phyloP scores from a whole-genome alignment of 2,113 vertebrate genomes.

The Prunella himalayana region DNA sequence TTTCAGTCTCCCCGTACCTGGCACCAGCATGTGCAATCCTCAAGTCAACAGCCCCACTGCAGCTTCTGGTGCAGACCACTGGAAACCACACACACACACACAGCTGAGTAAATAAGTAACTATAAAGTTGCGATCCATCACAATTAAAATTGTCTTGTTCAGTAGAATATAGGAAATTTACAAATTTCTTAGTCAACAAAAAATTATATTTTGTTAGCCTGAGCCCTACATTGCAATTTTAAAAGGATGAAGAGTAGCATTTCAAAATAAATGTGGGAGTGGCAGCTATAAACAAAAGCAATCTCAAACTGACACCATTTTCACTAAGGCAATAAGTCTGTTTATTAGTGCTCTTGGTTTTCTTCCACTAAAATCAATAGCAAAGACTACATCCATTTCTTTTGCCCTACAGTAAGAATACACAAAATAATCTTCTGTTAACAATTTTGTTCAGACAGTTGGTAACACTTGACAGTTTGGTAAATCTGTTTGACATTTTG shows the following conservation, averaged over 20 bases:
- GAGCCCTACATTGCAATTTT: not conserved
- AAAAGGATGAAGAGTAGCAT: not conserved
- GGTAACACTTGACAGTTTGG: not conserved
- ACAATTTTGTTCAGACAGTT: not conserved
- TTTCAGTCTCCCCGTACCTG: not conserved
- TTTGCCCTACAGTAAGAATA: not conserved
- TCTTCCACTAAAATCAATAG: not conserved
- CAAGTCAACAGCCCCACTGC: not conserved
- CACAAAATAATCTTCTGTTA: not conserved
- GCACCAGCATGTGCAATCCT: no score
- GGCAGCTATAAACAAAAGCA: not conserved
- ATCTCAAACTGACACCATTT: not conserved
- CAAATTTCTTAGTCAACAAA: not conserved
- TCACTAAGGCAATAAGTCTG: not conserved
- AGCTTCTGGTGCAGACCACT: not conserved
- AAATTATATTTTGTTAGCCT: not conserved
- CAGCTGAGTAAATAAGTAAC: not conserved
- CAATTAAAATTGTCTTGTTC: not conserved
- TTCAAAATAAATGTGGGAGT: not conserved
- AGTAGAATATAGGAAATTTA: not conserved
- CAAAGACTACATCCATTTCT: not conserved
- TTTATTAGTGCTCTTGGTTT: not conserved
- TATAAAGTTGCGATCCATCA: not conserved
- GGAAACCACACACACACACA: not conserved
- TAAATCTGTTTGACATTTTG: not conserved